phyloP scores from a whole-genome alignment of 2,113 vertebrate species.

The western clawed frog (Xenopus tropicalis) region UCB_Xtro_10.0 CM004452.2:48962001-48962500 shows the following conservation, averaged over 20 bases:
- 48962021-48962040: too few relatives aligned
- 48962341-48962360: neutral
- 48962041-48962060: too few relatives aligned
- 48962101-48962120: too few relatives aligned
- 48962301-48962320: constrained; percentile 18
- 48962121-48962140: too few relatives aligned
- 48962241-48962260: constrained; percentile 16
- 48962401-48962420: constrained; percentile 5
- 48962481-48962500: too few relatives aligned
- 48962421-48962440: constrained; percentile 16
- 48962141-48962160: too few relatives aligned
- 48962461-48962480: too few relatives aligned
- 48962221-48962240: constrained; percentile 5
- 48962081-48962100: too few relatives aligned
- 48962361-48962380: neutral
- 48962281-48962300: neutral
- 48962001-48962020: too few relatives aligned
- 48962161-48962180: too few relatives aligned
- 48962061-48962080: too few relatives aligned
- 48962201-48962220: neutral
- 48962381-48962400: neutral
- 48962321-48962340: constrained; percentile 17
- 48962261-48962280: constrained; percentile 15
- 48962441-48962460: neutral
- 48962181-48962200: too few relatives aligned